phyloP scores from a whole-genome alignment of 2,888 invertebrate species.

The Ferrisia virgata region DNA sequence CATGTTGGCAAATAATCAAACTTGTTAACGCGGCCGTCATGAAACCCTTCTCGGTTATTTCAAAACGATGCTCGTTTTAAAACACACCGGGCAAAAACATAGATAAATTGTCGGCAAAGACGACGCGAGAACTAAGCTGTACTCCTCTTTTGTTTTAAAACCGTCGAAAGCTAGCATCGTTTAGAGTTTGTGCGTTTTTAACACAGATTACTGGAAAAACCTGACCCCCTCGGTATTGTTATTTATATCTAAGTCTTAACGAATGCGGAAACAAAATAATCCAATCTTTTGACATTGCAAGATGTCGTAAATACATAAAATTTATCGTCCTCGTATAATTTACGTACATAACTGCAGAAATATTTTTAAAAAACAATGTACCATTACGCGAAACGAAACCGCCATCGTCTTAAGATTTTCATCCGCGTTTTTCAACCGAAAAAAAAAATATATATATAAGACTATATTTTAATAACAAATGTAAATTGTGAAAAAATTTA shows the following conservation, averaged over 20 bases:
- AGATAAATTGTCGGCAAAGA: conserved; percentile 37
- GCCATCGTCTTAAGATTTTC: not conserved
- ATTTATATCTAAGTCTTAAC: conserved; percentile 27
- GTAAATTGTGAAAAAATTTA: not conserved
- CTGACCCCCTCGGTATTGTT: conserved; percentile 7
- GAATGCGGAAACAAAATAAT: conserved; percentile 30
- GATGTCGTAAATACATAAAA: conserved; percentile 23
- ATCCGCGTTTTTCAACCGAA: not conserved
- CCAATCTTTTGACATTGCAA: conserved; percentile 27
- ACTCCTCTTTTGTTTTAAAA: conserved; percentile 13
- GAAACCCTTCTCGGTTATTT: conserved; percentile 34
- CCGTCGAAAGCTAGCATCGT: not conserved
- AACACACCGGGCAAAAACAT: conserved; percentile 25
- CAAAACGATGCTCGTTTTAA: conserved; percentile 26
- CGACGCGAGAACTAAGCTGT: conserved; percentile 15
- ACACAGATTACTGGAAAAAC: conserved; percentile 17
- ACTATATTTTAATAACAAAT: not conserved
- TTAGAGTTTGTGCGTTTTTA: not conserved
- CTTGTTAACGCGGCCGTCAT: conserved; percentile 41
- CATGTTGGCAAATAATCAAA: conserved; percentile 44
- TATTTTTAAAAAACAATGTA: not conserved
- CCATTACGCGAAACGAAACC: not conserved
- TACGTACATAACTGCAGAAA: not conserved
- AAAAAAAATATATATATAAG: not conserved
- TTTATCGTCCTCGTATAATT: not conserved